phyloP scores from a whole-genome alignment of 2,888 invertebrate genomes.

The Amphipoea oculea region DNA sequence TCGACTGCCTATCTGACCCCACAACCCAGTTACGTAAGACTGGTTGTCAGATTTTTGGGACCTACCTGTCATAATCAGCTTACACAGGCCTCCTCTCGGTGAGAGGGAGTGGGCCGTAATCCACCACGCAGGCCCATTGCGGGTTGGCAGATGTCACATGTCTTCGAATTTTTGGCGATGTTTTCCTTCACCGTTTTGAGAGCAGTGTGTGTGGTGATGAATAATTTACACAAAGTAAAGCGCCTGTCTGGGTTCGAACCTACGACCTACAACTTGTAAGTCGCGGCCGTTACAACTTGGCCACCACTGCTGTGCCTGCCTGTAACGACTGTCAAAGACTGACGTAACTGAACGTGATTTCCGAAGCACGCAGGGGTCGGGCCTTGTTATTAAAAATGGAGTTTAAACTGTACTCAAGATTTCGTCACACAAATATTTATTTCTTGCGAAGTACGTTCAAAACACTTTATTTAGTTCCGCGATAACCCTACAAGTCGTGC shows the following conservation, averaged over 20 bases:
- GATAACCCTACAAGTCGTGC: conserved; percentile 33
- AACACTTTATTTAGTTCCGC: not conserved
- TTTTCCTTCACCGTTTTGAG: no score
- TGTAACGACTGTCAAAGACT: not conserved
- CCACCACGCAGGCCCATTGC: no score
- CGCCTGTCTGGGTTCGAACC: no score
- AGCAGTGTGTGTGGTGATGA: no score
- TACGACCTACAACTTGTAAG: no score
- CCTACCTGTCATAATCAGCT: not conserved
- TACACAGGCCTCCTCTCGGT: no score
- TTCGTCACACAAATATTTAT: not conserved
- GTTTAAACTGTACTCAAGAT: not conserved
- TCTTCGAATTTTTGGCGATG: no score
- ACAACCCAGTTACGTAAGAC: not conserved
- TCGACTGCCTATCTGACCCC: not conserved
- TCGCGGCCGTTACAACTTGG: no score
- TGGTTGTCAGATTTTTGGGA: not conserved
- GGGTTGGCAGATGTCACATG: no score
- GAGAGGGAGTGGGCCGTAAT: no score
- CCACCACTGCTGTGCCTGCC: no score
- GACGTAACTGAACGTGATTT: not conserved
- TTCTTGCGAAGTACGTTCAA: not conserved
- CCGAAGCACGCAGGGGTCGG: not conserved
- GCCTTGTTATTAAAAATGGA: not conserved
- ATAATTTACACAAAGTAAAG: no score